These are phyloP conservation scores for Ramphastos sulfuratus DNA, from an alignment of 2,113 vertebrate genomes.

Conservation along the genomic window DNA sequence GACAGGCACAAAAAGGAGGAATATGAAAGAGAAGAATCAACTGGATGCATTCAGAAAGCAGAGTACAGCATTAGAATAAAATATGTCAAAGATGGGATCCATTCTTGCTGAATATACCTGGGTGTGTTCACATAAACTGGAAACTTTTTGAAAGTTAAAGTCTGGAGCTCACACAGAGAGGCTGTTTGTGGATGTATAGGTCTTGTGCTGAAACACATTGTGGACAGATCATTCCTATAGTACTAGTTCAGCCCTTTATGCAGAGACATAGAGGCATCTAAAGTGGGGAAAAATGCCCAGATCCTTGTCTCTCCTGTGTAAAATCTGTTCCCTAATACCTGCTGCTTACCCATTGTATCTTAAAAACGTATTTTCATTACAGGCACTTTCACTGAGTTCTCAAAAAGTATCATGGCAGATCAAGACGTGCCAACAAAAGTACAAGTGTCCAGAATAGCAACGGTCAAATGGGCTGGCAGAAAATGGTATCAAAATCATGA, in stretches of 20 bases:
- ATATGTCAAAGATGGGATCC: background rate
- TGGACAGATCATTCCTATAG: background rate
- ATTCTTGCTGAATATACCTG: background rate
- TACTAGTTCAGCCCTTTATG: background rate
- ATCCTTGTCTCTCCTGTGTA: background rate
- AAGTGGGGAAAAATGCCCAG: background rate
- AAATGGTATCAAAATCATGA: background rate
- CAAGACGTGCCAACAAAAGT: background rate
- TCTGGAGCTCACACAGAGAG: background rate
- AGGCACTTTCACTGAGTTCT: background rate
- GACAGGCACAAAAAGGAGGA: background rate
- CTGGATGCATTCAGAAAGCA: background rate
- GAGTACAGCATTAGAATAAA: background rate
- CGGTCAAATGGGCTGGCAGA: background rate
- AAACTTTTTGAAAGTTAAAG: background rate
- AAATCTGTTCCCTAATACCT: background rate
- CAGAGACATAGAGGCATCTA: background rate
- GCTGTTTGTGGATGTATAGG: background rate
- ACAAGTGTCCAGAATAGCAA: background rate
- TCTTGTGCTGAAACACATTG: background rate
- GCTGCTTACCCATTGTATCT: background rate
- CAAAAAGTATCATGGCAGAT: background rate
- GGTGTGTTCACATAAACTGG: background rate
- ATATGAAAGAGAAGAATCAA: background rate
- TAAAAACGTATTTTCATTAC: background rate